Evolutionary conservation across 2,797 vertebrate genomes (phyloP).

Genomic region (Gambusia yucatana): DNA sequence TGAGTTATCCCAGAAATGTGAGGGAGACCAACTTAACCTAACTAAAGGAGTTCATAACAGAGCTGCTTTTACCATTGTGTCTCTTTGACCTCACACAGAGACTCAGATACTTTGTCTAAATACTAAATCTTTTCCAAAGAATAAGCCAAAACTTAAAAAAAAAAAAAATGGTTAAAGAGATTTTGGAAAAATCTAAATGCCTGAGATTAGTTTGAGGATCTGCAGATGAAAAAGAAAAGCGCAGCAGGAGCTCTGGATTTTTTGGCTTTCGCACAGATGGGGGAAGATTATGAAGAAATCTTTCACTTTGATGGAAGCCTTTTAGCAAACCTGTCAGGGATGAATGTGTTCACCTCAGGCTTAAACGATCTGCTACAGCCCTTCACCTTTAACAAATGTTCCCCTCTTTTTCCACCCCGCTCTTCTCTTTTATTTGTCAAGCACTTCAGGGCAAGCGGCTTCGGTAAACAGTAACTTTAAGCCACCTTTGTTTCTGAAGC

Average conservation of each 20-base stretch:
- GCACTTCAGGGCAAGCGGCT: conserved; percentile 57
- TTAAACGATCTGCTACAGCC: conserved; percentile 24
- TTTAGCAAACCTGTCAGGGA: conserved; percentile 64
- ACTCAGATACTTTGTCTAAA: conserved; percentile 20
- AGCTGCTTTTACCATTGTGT: conserved; percentile 54
- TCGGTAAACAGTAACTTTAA: conserved; percentile 63
- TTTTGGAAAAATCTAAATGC: conserved; percentile 6
- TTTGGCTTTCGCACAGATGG: conserved; percentile 40
- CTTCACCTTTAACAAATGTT: conserved; percentile 25
- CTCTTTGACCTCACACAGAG: conserved; percentile 35
- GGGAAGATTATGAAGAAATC: conserved; percentile 56
- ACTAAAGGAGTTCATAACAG: not conserved
- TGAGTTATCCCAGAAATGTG: conserved; percentile 86
- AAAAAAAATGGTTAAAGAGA: not conserved
- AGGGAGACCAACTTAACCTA: conserved; percentile 59
- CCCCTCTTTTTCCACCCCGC: conserved; percentile 18
- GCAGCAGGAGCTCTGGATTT: conserved; percentile 31
- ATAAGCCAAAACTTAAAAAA: conserved; percentile 15
- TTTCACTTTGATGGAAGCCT: conserved; percentile 61
- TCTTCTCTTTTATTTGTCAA: conserved; percentile 48
- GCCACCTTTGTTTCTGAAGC: conserved; percentile 72
- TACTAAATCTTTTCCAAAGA: conserved; percentile 41
- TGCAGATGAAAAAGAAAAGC: conserved; percentile 13
- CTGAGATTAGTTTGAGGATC: conserved; percentile 22
- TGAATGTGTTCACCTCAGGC: conserved; percentile 48